Evolutionary conservation across 1,140 invertebrate species (phyloP).

Genomic region (Drosophila bocki): DNA sequence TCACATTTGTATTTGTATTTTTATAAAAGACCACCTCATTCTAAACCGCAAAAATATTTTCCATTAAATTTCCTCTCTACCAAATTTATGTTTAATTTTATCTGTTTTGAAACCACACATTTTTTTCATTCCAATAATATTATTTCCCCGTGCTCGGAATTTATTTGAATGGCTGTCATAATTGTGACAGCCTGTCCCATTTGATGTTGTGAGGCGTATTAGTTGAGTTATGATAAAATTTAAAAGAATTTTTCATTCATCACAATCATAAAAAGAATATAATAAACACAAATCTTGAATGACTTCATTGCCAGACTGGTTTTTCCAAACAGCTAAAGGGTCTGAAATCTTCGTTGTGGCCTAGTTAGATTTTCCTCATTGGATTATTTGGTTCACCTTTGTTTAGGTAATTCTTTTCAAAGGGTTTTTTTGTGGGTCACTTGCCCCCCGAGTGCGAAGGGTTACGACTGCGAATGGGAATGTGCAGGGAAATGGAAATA

Average conservation of each 20-base stretch:
- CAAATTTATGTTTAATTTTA: conserved; percentile 3
- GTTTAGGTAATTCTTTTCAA: conserved; percentile 29
- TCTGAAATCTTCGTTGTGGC: conserved; percentile 37
- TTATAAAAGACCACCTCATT: background rate
- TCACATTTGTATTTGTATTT: background rate
- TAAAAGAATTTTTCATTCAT: conserved; percentile 2
- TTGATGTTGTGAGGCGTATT: conserved; percentile 10
- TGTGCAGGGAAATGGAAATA: conserved; percentile 24
- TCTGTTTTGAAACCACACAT: conserved; percentile 7
- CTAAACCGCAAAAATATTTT: background rate
- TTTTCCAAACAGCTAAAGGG: conserved; percentile 16
- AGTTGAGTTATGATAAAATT: background rate
- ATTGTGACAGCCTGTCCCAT: conserved; percentile 7
- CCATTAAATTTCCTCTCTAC: background rate
- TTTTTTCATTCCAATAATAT: conserved; percentile 4
- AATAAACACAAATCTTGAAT: conserved; percentile 15
- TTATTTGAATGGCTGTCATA: conserved; percentile 17
- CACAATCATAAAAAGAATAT: background rate
- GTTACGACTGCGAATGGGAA: conserved; percentile 17
- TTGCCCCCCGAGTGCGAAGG: conserved; percentile 38
- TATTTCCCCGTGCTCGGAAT: conserved; percentile 1
- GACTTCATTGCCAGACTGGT: background rate
- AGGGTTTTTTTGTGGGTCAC: conserved; percentile 48
- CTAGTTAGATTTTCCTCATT: conserved; percentile 42
- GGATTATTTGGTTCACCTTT: conserved; percentile 41